Conservation (phyloP, 2,888 invertebrate species). For the Drosophila recens region DNA sequence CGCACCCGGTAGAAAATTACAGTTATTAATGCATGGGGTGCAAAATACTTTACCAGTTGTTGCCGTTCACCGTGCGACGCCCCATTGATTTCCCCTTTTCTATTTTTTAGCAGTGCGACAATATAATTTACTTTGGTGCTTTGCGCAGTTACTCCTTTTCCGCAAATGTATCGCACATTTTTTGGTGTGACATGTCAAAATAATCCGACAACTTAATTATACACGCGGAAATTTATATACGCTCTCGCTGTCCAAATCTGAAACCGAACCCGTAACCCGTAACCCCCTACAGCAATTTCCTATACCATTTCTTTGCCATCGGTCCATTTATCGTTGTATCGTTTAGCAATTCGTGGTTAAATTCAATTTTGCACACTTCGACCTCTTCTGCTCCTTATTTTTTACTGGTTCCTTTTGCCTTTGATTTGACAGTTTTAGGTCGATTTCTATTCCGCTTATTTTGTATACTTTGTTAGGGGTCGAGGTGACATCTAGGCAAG, state of each 20-base stretch:
- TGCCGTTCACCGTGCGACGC: slow-evolving; percentile 37
- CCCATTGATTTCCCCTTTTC: slow-evolving; percentile 46
- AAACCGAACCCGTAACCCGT: slow-evolving; percentile 25
- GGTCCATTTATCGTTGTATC: slow-evolving; percentile 59
- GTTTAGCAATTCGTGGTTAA: slow-evolving; percentile 77
- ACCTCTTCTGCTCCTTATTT: slow-evolving; percentile 14
- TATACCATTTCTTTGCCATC: slow-evolving; percentile 53
- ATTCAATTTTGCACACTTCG: slow-evolving; percentile 72
- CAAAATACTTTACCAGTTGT: slow-evolving; percentile 58
- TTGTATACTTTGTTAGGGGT: slow-evolving; percentile 30
- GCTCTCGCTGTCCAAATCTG: slow-evolving; percentile 13
- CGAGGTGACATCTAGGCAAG: slow-evolving; percentile 46
- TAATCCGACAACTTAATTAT: slow-evolving; percentile 85
- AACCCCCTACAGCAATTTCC: slow-evolving; percentile 47
- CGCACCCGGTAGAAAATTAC: slow-evolving; percentile 70
- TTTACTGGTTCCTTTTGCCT: slow-evolving; percentile 27
- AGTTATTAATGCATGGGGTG: slow-evolving; percentile 78
- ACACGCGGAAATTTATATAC: slow-evolving; percentile 73
- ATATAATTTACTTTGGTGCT: slow-evolving; percentile 63
- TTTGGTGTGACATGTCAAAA: slow-evolving; percentile 81
- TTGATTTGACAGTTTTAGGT: slow-evolving; percentile 71
- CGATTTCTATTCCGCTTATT: slow-evolving; percentile 32
- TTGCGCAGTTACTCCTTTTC: slow-evolving; percentile 56
- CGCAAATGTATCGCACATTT: slow-evolving; percentile 53
- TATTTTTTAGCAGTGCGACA: slow-evolving; percentile 59